A percentile compares a stretch with the other conserved stretches of the same genome.
Conservation (phyloP, 2,797 vertebrate species). For the Ambastaia sidthimunki region DNA sequence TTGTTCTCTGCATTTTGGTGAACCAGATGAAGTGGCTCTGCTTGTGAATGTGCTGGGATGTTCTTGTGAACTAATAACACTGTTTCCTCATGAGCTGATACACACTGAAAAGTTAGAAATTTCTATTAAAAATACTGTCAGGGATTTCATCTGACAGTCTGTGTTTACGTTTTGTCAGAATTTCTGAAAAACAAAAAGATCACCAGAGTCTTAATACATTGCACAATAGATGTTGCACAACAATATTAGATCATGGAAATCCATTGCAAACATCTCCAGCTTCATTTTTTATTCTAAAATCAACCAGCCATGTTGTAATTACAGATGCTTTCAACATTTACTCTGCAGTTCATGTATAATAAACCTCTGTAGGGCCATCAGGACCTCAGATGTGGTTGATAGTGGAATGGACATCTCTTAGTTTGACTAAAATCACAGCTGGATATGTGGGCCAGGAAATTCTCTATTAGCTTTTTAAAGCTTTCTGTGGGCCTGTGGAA, state of each 20-base stretch:
- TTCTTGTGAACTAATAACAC: not conserved
- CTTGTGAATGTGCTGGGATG: conserved; percentile 33
- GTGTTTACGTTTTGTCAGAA: not conserved
- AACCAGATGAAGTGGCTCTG: conserved; percentile 37
- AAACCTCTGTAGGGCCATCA: conserved; percentile 58
- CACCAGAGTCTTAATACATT: conserved; percentile 11
- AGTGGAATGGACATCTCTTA: conserved; percentile 63
- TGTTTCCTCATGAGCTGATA: conserved; percentile 10
- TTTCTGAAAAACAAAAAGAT: not conserved
- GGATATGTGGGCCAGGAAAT: conserved; percentile 62
- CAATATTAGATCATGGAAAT: conserved; percentile 54
- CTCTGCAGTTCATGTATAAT: conserved; percentile 47
- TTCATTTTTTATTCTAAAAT: conserved; percentile 62
- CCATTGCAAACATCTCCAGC: conserved; percentile 45
- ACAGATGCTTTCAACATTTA: conserved; percentile 61
- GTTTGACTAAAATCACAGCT: conserved; percentile 66
- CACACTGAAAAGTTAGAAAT: conserved; percentile 14
- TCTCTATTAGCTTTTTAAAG: conserved; percentile 70
- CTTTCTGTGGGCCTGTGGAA: conserved; percentile 55
- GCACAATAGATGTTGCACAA: conserved; percentile 60
- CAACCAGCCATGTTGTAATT: conserved; percentile 69
- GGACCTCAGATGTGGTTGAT: conserved; percentile 71
- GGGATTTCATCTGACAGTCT: conserved; percentile 56
- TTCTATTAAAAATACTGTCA: conserved; percentile 35
- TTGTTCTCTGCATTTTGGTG: conserved; percentile 44